Evolutionary conservation across 2,797 vertebrate genomes (phyloP), one percentile per base, ranked within the genome.

Genomic region (Sphaeramia orbicularis): DNA sequence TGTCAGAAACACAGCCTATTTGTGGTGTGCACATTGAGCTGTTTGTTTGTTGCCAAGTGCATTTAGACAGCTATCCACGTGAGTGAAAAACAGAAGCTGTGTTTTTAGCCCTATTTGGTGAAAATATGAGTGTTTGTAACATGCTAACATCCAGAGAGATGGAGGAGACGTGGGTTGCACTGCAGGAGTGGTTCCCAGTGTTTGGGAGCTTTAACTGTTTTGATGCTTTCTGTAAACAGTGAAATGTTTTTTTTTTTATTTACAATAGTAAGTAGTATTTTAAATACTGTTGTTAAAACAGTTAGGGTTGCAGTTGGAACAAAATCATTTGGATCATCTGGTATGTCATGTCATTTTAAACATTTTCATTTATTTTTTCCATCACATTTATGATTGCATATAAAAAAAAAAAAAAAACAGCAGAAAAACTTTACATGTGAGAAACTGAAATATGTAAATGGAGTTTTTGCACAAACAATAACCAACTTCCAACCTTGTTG

Each of bases 101-200:
- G 8, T 42, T 49, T 59, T 68, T 80, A 0, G 4, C 71, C 79
- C 65, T 74, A 52, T 74, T 61, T 65, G 71, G 78, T 72, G 63
- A 72, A 70, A 77, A 67, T 71, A 35, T 37, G 71, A 76, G 14
- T 45, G 52, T 70, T 74, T 65, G 32, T 48, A 19, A 61, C 47
- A 49, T 50, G 32, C 30, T 41, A 5, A 48, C 14, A 1, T 10
- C 1, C 60, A 49, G 32, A 72, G 30, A 0, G 6, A 32, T 7
- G 19, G 19, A 6, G 27, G 13, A 50, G 38, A 52, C 13, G 59
- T 32, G 8, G 44, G 32, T 51, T 40, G 18, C 45, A 42, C 7
- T n/a, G 44, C 38, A 35, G 27, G 27, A 50, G 36, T 6, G 10
- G 30, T 47, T 47, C 43, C 16, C 42, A 11, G 37, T 37, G 19